Evolutionary conservation across 2,888 invertebrate genomes (phyloP).

Genomic region (Zygaena filipendulae): DNA sequence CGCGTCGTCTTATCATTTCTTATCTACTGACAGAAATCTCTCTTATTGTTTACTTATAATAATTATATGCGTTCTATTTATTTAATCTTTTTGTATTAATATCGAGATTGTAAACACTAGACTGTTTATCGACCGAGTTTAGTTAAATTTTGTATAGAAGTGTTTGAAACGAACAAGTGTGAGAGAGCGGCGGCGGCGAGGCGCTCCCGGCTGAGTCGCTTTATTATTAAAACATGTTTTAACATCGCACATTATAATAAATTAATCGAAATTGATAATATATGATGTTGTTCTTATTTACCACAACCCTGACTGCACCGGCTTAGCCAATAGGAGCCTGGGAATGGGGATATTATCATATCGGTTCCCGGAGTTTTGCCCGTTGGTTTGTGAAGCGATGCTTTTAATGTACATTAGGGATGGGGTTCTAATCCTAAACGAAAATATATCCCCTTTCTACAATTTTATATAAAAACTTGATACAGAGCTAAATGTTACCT

Average conservation of each 20-base stretch:
- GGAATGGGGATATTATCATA: no score
- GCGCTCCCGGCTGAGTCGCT: slow-evolving; percentile 45
- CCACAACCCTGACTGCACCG: no score
- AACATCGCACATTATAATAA: slow-evolving; percentile 70
- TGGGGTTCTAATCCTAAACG: no score
- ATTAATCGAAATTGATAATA: slow-evolving; percentile 63
- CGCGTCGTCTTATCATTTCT: slow-evolving; percentile 42
- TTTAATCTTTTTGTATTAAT: slow-evolving; percentile 34
- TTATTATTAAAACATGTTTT: slow-evolving; percentile 65
- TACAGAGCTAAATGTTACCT: no score
- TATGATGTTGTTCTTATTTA: slow-evolving; percentile 29
- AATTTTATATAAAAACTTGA: no score
- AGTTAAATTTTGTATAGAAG: slow-evolving; percentile 41
- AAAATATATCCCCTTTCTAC: no score
- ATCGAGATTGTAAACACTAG: slow-evolving; percentile 28
- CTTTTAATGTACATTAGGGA: no score
- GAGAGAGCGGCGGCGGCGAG: slow-evolving; percentile 27
- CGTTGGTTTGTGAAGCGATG: no score
- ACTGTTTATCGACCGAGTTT: slow-evolving; percentile 34
- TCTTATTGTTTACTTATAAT: slow-evolving; percentile 27
- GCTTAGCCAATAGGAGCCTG: no score
- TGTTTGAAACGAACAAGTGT: slow-evolving; percentile 35
- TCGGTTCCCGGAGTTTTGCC: no score
- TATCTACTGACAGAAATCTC: slow-evolving; percentile 47
- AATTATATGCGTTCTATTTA: slow-evolving; percentile 22